Percentiles rank a stretch among this genome's conserved stretches.
Evolutionary conservation across 2,888 invertebrate species (phyloP).

Genomic region (Camponotus fellah): DNA sequence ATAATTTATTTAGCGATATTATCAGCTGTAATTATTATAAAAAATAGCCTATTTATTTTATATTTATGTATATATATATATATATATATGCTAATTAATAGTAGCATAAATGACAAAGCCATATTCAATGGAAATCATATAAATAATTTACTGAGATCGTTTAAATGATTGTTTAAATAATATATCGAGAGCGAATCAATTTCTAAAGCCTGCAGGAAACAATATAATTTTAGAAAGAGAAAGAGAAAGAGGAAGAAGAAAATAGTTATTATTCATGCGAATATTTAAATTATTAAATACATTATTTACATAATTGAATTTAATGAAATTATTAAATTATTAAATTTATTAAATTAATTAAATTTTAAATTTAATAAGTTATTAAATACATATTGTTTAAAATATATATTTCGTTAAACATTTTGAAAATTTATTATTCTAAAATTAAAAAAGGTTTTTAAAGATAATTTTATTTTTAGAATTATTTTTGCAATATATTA

Average conservation of each 20-base stretch:
- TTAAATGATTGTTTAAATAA: too few relatives aligned
- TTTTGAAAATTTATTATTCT: background rate
- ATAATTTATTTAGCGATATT: background rate
- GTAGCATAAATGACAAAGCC: background rate
- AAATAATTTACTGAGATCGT: background rate
- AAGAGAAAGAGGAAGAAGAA: background rate
- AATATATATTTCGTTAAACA: background rate
- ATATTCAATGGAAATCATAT: background rate
- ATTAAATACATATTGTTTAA: too few relatives aligned
- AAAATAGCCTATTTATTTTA: background rate
- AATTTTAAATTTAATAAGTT: too few relatives aligned
- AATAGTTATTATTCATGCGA: background rate
- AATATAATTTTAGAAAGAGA: background rate
- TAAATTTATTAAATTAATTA: background rate
- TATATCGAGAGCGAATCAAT: background rate
- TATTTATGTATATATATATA: background rate
- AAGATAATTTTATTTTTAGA: background rate
- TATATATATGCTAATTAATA: background rate
- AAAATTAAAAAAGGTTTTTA: background rate
- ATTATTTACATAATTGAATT: background rate
- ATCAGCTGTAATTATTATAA: background rate
- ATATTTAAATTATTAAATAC: background rate
- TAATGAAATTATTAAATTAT: background rate
- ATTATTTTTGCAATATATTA: background rate
- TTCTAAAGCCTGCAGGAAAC: background rate